Evolutionary conservation across 2,113 vertebrate species (phyloP).

Genomic region (Dascyllus trimaculatus): DNA sequence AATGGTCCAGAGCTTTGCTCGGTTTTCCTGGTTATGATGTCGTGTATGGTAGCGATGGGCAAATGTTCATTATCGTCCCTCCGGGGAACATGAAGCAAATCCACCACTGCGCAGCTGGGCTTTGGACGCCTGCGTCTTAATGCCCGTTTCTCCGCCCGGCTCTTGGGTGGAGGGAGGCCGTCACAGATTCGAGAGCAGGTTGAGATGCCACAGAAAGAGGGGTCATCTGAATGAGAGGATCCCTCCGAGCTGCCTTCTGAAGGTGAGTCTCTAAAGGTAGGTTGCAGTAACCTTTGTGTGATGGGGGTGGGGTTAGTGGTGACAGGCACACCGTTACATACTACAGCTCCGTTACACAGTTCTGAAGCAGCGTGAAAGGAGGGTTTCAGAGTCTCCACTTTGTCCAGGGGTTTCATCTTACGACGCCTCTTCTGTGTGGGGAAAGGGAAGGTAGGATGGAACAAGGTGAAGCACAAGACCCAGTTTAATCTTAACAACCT

Average conservation of each 20-base stretch:
- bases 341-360: conserved; percentile 86
- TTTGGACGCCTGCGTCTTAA: conserved; percentile 90
- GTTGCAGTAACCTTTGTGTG: conserved; percentile 83
- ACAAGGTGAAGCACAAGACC: background rate
- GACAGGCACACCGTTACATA: conserved; percentile 85
- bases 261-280: conserved; percentile 87
- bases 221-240: conserved; percentile 95
- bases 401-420: conserved; percentile 87
- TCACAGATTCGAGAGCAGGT: conserved; percentile 91
- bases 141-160: conserved; percentile 90
- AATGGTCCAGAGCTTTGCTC: conserved; percentile 88
- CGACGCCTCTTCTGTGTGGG: conserved; percentile 89
- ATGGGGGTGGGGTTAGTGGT: conserved; percentile 82
- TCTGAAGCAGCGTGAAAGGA: conserved; percentile 77
- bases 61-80: conserved; percentile 46
- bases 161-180: conserved; percentile 87
- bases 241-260: conserved; percentile 95
- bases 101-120: conserved; percentile 85
- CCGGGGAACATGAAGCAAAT: conserved; percentile 88
- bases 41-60: conserved; percentile 89
- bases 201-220: conserved; percentile 95
- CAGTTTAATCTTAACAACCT: background rate
- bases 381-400: conserved; percentile 89
- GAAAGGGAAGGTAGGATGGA: background rate
- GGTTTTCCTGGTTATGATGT: conserved; percentile 91